Base-by-base conservation (phyloP, 2,888 invertebrate genomes). In the Thereva nobilitata region DNA sequence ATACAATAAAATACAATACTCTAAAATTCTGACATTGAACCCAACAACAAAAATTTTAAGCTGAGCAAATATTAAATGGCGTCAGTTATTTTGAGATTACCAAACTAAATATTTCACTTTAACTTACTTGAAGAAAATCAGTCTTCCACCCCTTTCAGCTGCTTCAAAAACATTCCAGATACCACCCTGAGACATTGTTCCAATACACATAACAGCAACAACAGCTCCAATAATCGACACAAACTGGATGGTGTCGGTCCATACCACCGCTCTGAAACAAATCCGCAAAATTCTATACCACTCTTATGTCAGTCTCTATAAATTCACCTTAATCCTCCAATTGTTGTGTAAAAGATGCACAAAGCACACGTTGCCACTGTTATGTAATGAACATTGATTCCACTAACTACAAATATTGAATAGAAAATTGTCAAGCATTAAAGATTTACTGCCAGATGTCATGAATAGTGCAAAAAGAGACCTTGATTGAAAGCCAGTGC, bases 331-430 rank as follows among this genome's bases (percentile, higher is more conserved):
- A 67, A 67, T 73, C 83, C 81, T 76, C 87, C 91, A 44, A 91
- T 77, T 1, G 90, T 88, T 2, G 90, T 90, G 73, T 92, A 89
- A 55, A 91, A 89, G 35, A 90, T 89, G 76, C 91, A 92, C 2
- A 88, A 83, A 3, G 86, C 80, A 73, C 90, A 90, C n/a, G 90
- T 84, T 0, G 89, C 82, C 1, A 88, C 85, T 1, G 89, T 86
- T 45, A 91, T 84, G 1, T 85, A 79, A 74, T 87, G 87, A 4
- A 89, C 83, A 69, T 86, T 80, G 4, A 88, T 83, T 23, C 89
- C 88, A 52, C 90, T 90, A 8, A 90, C 91, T 90, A 80, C 68
- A 84, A 82, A 37, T n/a, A 57, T n/a, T 44, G 35, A 23, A 40
- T 23, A 38, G 40, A 38, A 59, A 35, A 34, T 12, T 23, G 41